Percentiles rank a stretch among this genome's conserved stretches.
Conservation (phyloP, 2,888 invertebrate species). For the Petrolisthes cinctipes region DNA sequence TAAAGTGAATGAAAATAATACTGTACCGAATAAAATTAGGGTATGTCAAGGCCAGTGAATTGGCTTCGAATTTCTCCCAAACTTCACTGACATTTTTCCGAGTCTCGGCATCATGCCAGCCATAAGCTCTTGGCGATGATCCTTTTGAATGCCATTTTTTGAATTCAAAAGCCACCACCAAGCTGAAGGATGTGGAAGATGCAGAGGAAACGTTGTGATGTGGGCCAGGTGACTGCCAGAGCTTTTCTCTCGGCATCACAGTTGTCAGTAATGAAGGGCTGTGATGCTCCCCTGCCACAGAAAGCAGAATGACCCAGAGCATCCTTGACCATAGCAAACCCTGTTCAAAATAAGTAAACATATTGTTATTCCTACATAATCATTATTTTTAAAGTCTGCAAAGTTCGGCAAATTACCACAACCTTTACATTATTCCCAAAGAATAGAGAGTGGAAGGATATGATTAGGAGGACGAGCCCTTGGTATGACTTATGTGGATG, state of each 20-base stretch:
- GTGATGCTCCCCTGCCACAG: neutral
- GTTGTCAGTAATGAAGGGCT: neutral
- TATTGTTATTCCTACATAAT: too few relatives aligned
- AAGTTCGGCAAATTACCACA: too few relatives aligned
- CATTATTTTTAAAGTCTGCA: too few relatives aligned
- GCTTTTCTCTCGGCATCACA: neutral
- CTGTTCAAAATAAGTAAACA: too few relatives aligned
- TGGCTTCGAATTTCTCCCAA: neutral
- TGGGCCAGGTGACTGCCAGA: slow-evolving; percentile 9
- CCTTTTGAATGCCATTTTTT: too few relatives aligned
- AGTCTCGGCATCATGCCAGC: slow-evolving; percentile 5
- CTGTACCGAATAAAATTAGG: neutral
- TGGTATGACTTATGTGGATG: too few relatives aligned
- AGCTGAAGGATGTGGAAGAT: neutral
- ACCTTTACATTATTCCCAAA: too few relatives aligned
- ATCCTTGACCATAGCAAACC: neutral
- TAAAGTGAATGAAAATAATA: too few relatives aligned
- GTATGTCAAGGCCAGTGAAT: neutral
- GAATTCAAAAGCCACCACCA: too few relatives aligned
- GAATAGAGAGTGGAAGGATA: too few relatives aligned
- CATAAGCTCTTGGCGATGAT: too few relatives aligned
- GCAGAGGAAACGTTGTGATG: neutral
- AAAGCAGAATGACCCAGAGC: neutral
- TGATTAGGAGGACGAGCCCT: too few relatives aligned
- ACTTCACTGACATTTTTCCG: neutral